These are phyloP conservation scores for Vimba vimba DNA, from an alignment of 2,113 vertebrate genomes.

Conservation along the genomic window DNA sequence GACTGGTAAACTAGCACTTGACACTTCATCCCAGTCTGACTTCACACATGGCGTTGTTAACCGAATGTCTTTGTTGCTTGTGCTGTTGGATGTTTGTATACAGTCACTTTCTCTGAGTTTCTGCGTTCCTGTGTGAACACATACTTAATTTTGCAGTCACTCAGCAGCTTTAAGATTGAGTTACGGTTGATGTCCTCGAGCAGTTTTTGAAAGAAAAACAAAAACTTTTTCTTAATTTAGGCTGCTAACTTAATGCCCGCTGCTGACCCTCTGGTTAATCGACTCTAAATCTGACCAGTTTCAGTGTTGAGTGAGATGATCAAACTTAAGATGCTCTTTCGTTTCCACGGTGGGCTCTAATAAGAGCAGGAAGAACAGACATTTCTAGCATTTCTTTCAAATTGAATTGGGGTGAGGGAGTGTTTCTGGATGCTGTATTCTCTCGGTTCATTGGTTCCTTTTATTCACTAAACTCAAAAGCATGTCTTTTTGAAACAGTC, in stretches of 20 bases:
- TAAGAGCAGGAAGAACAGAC: neutral
- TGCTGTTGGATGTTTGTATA: neutral
- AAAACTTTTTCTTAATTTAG: neutral
- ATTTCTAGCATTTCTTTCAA: neutral
- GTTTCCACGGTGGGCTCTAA: neutral
- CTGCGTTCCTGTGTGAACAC: too few relatives aligned
- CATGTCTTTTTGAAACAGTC: neutral
- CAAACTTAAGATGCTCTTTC: neutral
- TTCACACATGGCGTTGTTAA: neutral
- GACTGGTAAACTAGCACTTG: constrained; percentile 1
- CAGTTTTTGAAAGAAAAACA: neutral
- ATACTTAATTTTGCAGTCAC: neutral
- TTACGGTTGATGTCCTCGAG: neutral
- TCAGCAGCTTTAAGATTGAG: neutral
- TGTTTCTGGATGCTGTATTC: neutral
- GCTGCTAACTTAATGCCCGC: constrained; percentile 1
- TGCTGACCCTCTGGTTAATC: neutral
- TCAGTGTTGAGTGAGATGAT: constrained; percentile 11
- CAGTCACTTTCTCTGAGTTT: too few relatives aligned
- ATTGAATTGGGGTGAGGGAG: neutral
- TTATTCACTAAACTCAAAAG: constrained; percentile 3
- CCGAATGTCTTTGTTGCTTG: too few relatives aligned
- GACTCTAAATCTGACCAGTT: neutral
- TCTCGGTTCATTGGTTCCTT: neutral
- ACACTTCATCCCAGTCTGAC: neutral